Evolutionary conservation across 2,797 vertebrate species (phyloP), one percentile per base, ranked within the genome.

Genomic region (Chrysolophus pictus): DNA sequence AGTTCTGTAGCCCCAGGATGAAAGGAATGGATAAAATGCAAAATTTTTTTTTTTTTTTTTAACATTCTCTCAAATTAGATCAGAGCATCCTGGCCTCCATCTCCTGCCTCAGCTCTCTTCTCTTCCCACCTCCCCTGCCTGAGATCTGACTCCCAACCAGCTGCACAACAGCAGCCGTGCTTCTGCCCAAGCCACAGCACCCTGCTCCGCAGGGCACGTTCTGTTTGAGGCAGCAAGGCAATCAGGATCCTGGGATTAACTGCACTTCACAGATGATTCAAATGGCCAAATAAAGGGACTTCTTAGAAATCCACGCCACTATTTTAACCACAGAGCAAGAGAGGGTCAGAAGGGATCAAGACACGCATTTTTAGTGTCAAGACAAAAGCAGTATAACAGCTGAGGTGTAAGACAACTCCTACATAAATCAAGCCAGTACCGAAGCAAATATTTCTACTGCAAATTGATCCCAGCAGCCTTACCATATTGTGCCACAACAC

Each of bases 191-290:
- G 41, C n/a, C 22, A 8, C 1, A 5, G 17, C 79, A 7, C 81
- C 1, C 82, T 29, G 67, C 46, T 62, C 80, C 17, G 29, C 37
- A 5, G 33, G 62, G 74, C 75, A 93, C 55, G 35, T 1, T 14
- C 69, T 8, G 62, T 76, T 75, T 15, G 42, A 63, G 80, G 55
- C 82, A 62, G 51, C 13, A 60, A 76, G 65, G 77, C 92, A 83
- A 42, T n/a, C 28, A 2, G 87, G 76, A 91, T n/a, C 17, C 84
- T 2, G 14, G 80, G 56, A 77, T 67, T 1, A 59, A 17, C 14
- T 47, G 78, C 92, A 49, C 74, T 14, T 19, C 63, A 47, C 71
- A 2, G 18, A 22, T 8, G 41, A 39, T 13, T 31, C 4, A 3
- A 10, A 12, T 3, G 29, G 77, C 64, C 76, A 68, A 33, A 12